A percentile compares a stretch with the other conserved stretches of the same genome.
Conservation (phyloP, 2,888 invertebrate genomes). For the Aethes cnicana region DNA sequence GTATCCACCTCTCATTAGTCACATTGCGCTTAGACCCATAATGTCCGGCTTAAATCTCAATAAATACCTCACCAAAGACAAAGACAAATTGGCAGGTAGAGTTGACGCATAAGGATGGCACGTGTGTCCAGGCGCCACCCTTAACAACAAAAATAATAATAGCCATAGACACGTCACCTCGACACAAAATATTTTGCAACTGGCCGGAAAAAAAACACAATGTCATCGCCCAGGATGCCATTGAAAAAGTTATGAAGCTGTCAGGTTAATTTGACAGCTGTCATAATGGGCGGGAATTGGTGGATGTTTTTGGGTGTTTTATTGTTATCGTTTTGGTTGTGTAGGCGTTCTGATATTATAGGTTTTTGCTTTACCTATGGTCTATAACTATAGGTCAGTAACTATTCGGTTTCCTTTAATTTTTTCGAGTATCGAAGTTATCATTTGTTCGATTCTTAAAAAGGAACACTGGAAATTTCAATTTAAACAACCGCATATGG, state of each 20-base stretch:
- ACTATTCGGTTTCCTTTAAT: no score
- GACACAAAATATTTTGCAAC: constrained; percentile 29
- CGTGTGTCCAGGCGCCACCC: constrained; percentile 36
- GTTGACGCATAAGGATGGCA: constrained; percentile 28
- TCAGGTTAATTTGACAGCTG: constrained; percentile 76
- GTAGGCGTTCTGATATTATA: constrained; percentile 13
- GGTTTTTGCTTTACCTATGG: constrained; percentile 5
- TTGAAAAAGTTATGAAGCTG: constrained; percentile 59
- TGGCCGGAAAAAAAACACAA: constrained; percentile 34
- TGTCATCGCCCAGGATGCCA: constrained; percentile 32
- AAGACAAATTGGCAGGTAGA: constrained; percentile 31
- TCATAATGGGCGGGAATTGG: constrained; percentile 61
- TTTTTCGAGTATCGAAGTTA: background rate
- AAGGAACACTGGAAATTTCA: background rate
- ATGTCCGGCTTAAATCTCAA: no score
- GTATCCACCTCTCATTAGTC: no score
- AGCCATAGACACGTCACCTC: constrained; percentile 37
- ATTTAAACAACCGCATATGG: constrained; percentile 4
- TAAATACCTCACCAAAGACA: constrained; percentile 16
- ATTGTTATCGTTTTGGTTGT: constrained; percentile 15
- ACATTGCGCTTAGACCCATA: no score
- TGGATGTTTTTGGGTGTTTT: constrained; percentile 45
- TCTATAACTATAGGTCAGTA: background rate
- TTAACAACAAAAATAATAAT: constrained; percentile 40
- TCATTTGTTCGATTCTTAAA: background rate